Base-by-base conservation (phyloP, 1,140 invertebrate genomes). In the Listronotus oregonensis region DNA sequence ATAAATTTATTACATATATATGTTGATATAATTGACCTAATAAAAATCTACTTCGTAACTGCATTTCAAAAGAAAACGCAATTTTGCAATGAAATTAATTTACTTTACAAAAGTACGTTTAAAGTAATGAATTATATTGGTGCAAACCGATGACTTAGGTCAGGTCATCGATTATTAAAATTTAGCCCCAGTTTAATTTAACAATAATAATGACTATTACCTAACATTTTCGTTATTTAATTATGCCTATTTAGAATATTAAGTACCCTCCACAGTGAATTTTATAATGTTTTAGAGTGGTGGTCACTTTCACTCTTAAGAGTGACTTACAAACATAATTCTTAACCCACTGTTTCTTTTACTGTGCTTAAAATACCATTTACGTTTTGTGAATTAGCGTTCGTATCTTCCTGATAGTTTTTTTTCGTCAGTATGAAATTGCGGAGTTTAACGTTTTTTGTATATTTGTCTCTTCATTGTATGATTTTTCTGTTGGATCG, bases 291-390 rank as follows among this genome's bases (percentile, higher is more conserved):
- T 54, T 27, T 50, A 61, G 67, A 72, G 72, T 72, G 73, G 71
- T 73, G 73, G 71, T 43, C 62, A 73, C 73, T 74, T 74, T 74
- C 73, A 74, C 73, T 72, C 43, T 64, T 59, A 60, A 64, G 55
- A 54, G 50, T 46, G 54, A 58, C 39, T 56, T 56, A 49, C 63
- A 58, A 21, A 51, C 63, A 50, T 50, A 49, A 55, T 60, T 61
- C 62, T 55, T 62, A 58, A 57, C 31, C 54, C 64, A 59, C 47
- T 67, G 18, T 66, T 61, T 39, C 52, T 52, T 56, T 51, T 42
- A 57, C 42, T 15, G 57, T 55, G 46, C 64, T 44, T 59, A 51
- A 42, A 59, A 66, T 59, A 59, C 56, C n/a, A 31, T 27, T 51
- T 51, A 34, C n/a, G 4, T 11, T 17, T 46, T 17, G 17, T 46